Evolutionary conservation across 1,140 invertebrate species (phyloP), one percentile per base, ranked within the genome.

Genomic region (Pseudomyrmex gracilis): DNA sequence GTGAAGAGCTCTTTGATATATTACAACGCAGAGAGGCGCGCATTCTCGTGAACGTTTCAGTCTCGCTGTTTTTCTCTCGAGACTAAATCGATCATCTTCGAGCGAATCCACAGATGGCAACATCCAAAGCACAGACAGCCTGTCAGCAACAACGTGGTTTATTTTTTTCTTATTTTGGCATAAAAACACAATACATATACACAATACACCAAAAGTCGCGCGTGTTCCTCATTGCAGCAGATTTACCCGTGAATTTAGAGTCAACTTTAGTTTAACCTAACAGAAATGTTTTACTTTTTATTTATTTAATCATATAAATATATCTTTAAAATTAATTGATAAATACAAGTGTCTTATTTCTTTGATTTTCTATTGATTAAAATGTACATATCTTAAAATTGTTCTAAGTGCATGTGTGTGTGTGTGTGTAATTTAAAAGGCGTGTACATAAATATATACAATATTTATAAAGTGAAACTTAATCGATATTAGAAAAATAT

Each of bases 41-140:
- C 74, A 51, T 53, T 43, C 58, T 22, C 57, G 55, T 53, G 22
- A 24, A 73, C 45, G 3, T 82, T 55, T 47, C n/a, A 47, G 12
- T 57, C 55, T 71, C 45, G 20, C 24, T 49, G 43, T 22, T 57
- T 13, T 34, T 34, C 34, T 34, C 34, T 34, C 34, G 45, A 80
- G 34, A 80, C 15, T 47, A 61, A 82, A 82, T 51, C 58, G 49
- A 82, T 73, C 58, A 45, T 67, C 47, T 55, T 12, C 58, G n/a
- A 22, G 47, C 22, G 45, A 82, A 43, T 61, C 17, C 78, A 82
- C n/a, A 45, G 34, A 53, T 13, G 45, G 71, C 49, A 82, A 82
- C 78, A 73, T 74, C 45, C 58, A 82, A 82, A 82, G 78, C 78
- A 63, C 68, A 82, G 55, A 60, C 68, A 82, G 68, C 78, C 57